Evolutionary conservation across 2,888 invertebrate genomes (phyloP).

Genomic region (Cinara cedri): DNA sequence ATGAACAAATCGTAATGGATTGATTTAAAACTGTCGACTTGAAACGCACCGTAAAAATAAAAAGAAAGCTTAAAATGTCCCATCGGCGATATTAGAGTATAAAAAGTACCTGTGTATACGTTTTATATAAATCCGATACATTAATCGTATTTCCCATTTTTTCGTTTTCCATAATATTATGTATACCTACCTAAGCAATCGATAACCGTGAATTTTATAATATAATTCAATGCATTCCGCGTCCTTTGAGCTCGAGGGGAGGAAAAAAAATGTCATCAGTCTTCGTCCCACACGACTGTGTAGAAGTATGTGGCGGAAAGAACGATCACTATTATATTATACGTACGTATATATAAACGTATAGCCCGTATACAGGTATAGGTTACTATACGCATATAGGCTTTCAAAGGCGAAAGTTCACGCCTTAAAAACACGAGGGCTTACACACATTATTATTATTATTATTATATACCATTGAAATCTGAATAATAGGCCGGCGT

Average conservation of each 20-base stretch:
- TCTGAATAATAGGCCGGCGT: slow-evolving; percentile 23
- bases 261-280: slow-evolving; percentile 35
- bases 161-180: neutral
- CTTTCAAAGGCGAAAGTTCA: slow-evolving; percentile 6
- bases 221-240: slow-evolving; percentile 13
- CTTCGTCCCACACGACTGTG: neutral
- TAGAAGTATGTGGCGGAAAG: slow-evolving; percentile 3
- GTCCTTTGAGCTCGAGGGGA: neutral
- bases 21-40: no score
- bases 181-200: neutral
- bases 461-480: slow-evolving; percentile 22
- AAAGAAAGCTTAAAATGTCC: no score
- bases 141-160: neutral
- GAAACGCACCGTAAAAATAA: no score
- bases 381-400: no score
- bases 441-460: slow-evolving; percentile 10
- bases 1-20: no score
- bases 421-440: slow-evolving; percentile 12
- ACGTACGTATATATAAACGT: no score
- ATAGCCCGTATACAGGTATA: no score
- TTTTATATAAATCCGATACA: no score
- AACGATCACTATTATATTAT: slow-evolving; percentile 34
- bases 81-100: no score
- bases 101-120: no score
- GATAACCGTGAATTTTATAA: neutral